Percentiles rank a stretch among this genome's conserved stretches.
Evolutionary conservation across 2,888 invertebrate species (phyloP).

Genomic region (Philereme vetulata): DNA sequence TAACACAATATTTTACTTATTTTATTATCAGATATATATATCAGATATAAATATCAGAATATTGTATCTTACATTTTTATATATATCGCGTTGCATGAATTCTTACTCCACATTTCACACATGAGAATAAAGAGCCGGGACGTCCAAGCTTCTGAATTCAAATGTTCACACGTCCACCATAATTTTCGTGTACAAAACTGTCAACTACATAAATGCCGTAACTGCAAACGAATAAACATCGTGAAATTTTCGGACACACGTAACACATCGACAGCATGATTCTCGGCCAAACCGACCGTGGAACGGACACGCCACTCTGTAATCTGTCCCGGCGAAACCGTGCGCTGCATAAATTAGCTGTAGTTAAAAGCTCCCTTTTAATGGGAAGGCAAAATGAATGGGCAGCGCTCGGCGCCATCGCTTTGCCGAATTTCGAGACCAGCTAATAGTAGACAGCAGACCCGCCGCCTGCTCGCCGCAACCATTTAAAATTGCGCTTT

Average conservation of each 20-base stretch:
- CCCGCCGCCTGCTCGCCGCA: constrained; percentile 50
- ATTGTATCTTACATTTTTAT: neutral
- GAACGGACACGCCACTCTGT: constrained; percentile 71
- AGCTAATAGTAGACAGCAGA: constrained; percentile 57
- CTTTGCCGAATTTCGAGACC: constrained; percentile 48
- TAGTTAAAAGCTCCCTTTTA: constrained; percentile 80
- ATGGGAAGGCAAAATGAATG: constrained; percentile 78
- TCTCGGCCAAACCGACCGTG: constrained; percentile 56
- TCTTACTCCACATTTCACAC: neutral
- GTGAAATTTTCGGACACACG: constrained; percentile 58
- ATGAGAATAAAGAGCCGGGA: constrained; percentile 1
- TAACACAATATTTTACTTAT: too few relatives aligned
- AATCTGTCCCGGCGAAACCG: constrained; percentile 75
- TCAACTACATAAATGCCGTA: constrained; percentile 18
- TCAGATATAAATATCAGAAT: too few relatives aligned
- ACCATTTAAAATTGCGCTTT: constrained; percentile 63
- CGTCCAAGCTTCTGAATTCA: constrained; percentile 1
- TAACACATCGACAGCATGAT: constrained; percentile 66
- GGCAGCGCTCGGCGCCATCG: constrained; percentile 54
- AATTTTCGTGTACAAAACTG: constrained; percentile 7
- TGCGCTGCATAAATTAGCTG: constrained; percentile 78
- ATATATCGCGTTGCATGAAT: neutral
- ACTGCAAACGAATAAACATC: constrained; percentile 56
- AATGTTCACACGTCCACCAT: constrained; percentile 8
- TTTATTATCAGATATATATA: too few relatives aligned